Percentiles rank a stretch among this genome's conserved stretches.
Evolutionary conservation across 2,888 invertebrate species (phyloP).

Genomic region (Tineola bisselliella): DNA sequence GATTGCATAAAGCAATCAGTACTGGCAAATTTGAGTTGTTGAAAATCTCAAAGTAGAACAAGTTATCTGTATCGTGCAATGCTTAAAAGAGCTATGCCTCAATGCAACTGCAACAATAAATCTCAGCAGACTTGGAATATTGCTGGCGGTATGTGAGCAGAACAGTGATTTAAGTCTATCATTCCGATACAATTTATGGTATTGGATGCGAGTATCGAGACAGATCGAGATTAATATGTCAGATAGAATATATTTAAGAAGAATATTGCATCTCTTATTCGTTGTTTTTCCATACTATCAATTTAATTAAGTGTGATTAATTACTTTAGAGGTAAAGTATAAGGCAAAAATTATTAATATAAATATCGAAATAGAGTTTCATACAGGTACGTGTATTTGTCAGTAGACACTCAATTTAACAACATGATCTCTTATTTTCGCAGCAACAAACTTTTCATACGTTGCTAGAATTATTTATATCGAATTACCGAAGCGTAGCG

Average conservation of each 20-base stretch:
- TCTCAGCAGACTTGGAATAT: conserved; percentile 19
- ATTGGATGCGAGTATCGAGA: conserved; percentile 5
- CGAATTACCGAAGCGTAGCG: not conserved
- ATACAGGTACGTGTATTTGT: not conserved
- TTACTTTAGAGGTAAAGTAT: not conserved
- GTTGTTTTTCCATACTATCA: not conserved
- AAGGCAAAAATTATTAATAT: too few relatives aligned
- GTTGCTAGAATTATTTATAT: not conserved
- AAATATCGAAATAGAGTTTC: too few relatives aligned
- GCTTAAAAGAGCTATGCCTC: conserved; percentile 13
- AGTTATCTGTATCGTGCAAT: not conserved
- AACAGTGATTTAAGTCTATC: conserved; percentile 13
- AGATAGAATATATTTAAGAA: not conserved
- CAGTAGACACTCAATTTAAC: not conserved
- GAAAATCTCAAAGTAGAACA: not conserved
- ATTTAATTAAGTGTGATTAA: not conserved
- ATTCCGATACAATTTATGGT: conserved; percentile 11
- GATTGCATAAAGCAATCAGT: not conserved
- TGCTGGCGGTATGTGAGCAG: conserved; percentile 4
- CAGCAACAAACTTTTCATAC: conserved; percentile 5
- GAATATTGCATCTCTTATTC: not conserved
- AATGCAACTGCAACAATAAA: conserved; percentile 23
- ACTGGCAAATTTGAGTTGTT: not conserved
- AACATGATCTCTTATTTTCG: not conserved
- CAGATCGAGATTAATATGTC: conserved; percentile 9